Evolutionary conservation across 2,113 vertebrate genomes (phyloP), one percentile per base, ranked within the genome.

Genomic region (Odobenus rosmarus): DNA sequence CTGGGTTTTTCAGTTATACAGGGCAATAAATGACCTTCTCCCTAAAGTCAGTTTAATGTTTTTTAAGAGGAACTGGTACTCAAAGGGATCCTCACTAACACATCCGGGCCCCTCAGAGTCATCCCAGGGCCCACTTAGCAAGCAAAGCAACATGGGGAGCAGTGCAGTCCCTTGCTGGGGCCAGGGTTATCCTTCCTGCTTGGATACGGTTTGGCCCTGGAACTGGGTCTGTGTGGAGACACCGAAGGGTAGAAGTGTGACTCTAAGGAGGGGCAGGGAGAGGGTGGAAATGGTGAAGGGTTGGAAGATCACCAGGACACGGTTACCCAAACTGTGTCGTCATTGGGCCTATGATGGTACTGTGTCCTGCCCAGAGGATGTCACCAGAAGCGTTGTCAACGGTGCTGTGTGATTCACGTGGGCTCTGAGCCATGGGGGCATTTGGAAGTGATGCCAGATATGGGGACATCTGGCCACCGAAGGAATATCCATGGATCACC

Each of bases 61-160:
- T 46, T 79, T 72, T 1, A 39, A n/a, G 42, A 72, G 53, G 24
- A 10, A 36, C 4, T 16, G 23, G 21, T 18, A 13, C 36, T 42
- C 55, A 3, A 10, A 46, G 59, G 57, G 18, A n/a, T 33, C 67
- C 39, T 18, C 16, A 49, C 11, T 39, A 16, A 12, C n/a, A 5
- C 7, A 8, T 5, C 55, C 31, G 28, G 46, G 49, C 4, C 39
- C 67, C 64, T 13, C 18, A 39, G 53, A 31, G 64, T 74, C 42
- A 62, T 9, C 42, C 33, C n/a, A 46, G 62, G 76, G 14, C 15
- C n/a, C 16, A 9, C 11, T 42, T 12, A 5, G 49, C 39, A 19
- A 21, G 46, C 51, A 39, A 39, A 24, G 19, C 51, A 2, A 11
- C 5, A 0, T 1, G 33, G 28, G 0, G 57, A 12, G n/a, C 28